Evolutionary conservation across 2,113 vertebrate genomes (phyloP).

Genomic region (Steatornis caripensis): DNA sequence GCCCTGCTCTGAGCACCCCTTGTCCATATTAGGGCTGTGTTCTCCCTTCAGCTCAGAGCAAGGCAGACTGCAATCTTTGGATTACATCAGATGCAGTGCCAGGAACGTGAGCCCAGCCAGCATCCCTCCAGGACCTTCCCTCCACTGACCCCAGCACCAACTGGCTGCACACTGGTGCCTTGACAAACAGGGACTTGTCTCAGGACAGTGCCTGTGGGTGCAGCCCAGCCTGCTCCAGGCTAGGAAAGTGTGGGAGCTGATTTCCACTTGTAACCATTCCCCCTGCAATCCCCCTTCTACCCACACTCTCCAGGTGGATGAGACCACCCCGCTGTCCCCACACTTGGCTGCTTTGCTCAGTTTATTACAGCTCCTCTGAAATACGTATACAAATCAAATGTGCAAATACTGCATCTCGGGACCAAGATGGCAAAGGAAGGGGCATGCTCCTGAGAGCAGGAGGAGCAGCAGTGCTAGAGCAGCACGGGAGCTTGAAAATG

Average conservation of each 20-base stretch:
- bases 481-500: background rate
- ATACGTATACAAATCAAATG: conserved; percentile 30
- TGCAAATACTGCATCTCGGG: conserved; percentile 64
- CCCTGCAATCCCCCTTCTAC: background rate
- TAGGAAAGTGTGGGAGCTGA: background rate
- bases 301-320: background rate
- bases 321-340: background rate
- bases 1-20: background rate
- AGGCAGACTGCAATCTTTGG: background rate
- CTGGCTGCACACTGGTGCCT: background rate
- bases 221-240: background rate
- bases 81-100: background rate
- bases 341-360: background rate
- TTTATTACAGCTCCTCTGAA: conserved; percentile 42
- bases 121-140: background rate
- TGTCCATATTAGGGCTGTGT: background rate
- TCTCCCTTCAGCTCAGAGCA: background rate
- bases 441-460: background rate
- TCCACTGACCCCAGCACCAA: background rate
- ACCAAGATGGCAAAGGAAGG: background rate
- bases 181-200: background rate
- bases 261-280: background rate
- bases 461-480: conserved; percentile 36
- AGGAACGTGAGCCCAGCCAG: background rate
- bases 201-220: background rate